Evolutionary conservation across 2,888 invertebrate species (phyloP), one percentile per base, ranked within the genome.

Genomic region (Leucophenga maculata): DNA sequence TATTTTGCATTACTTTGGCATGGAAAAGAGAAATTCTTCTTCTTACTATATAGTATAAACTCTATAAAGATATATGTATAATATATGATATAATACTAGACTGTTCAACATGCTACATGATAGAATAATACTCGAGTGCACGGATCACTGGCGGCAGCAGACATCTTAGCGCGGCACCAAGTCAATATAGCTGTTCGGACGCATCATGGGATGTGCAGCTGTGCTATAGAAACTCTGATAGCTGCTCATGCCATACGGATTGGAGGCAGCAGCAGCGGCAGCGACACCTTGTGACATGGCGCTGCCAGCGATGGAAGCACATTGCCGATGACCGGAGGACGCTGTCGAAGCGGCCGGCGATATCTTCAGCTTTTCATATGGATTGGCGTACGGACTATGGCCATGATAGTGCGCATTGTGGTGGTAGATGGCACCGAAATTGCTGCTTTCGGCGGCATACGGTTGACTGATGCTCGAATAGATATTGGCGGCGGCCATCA

Each of bases 361-460:
- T 54, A 87, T 83, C 79, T 89, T 89, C 31, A 88, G 85, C 79
- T 89, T 89, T 64, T 89, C 89, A 75, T 89, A 89, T 14, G 89
- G 88, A 77, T 78, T 87, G 57, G 82, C 86, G 76, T 88, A 87
- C 26, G 79, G 81, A 11, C 79, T 70, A 46, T 76, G 77, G 69
- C 78, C 77, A 69, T 79, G 78, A 73, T 85, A 84, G 72, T 86
- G 84, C 69, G 86, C 84, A 62, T 86, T 85, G 74, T 87, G 87
- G 77, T 89, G 89, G 77, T 89, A 89, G 73, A 89, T 87, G 59
- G 89, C 86, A 0, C 89, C 89, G 71, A 87, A 89, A 74, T 87
- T 87, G 65, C 87, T 88, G 64, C 80, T 86, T 54, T 89, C 89
- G 6, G 78, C 75, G n/a, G 78, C 79, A 74, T 89, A 89, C 0